Evolutionary conservation across 2,888 invertebrate species (phyloP), one percentile per base, ranked within the genome.

Genomic region (Archips xylosteana): DNA sequence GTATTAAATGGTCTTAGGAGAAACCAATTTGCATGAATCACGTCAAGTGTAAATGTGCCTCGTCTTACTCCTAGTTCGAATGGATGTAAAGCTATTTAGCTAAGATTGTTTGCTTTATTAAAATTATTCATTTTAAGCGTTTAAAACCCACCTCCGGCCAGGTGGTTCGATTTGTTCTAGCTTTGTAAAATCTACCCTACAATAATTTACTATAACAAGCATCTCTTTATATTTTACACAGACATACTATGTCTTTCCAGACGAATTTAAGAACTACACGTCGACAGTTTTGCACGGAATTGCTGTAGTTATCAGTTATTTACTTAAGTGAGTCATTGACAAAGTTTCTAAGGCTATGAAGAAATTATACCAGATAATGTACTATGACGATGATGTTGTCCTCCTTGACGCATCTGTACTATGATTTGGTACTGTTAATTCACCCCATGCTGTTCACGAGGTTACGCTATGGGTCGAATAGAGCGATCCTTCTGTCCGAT

Each of bases 331-430:
- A 49, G 4, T 49, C 12, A 9, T 54, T 54, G 51, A 54, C 51
- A 51, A 49, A 49, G 51, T 9, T 54, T 54, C 51, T 54, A 49
- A 49, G 49, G 51, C 51, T 54, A 54, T 8, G 15, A 54, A 54
- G 51, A 2, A 2, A 54, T 23, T 54, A 23, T 23, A 54, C 15
- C 15, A n/a, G 49, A 49, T 49, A 49, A 54, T 54, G 23, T 54
- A 54, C 51, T 54, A 54, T 23, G 51, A 54, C 12, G 45, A 45
- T 45, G 12, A 45, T 12, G 42, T 1, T 45, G 45, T 45, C 12
- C 2, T 45, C 2, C 2, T 45, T 45, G 12, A 12, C 45, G 3
- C 12, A 45, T 45, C 45, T 49, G 15, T 54, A 54, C 51, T 54
- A 54, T 23, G 49, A 49, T 49, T 49, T 49, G 49, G 49, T 23